phyloP scores from a whole-genome alignment of 2,888 invertebrate genomes.

The Lasioglossum villosulum region DNA sequence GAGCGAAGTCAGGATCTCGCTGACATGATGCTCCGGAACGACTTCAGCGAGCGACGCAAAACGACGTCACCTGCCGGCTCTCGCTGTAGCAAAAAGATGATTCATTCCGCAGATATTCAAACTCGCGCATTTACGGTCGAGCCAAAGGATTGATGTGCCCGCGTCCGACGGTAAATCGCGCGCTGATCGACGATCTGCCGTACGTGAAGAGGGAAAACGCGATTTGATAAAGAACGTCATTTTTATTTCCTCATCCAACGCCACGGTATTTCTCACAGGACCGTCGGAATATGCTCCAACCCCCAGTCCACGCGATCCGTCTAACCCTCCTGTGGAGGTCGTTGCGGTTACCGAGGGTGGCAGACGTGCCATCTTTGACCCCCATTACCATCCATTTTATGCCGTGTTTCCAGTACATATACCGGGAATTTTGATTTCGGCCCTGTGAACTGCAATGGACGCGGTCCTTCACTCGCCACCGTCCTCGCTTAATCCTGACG shows the following conservation, averaged over 20 bases:
- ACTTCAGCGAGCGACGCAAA: slow-evolving; percentile 49
- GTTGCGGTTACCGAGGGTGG: slow-evolving; percentile 41
- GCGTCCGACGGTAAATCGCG: slow-evolving; percentile 60
- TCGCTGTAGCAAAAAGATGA: slow-evolving; percentile 60
- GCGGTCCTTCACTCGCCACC: background rate
- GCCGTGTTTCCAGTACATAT: background rate
- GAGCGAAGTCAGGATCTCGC: slow-evolving; percentile 29
- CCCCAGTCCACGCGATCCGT: slow-evolving; percentile 27
- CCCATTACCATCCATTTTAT: slow-evolving; percentile 45
- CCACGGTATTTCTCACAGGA: slow-evolving; percentile 60
- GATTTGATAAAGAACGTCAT: slow-evolving; percentile 70
- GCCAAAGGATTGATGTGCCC: slow-evolving; percentile 66
- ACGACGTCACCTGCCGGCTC: slow-evolving; percentile 54
- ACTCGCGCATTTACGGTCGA: slow-evolving; percentile 65
- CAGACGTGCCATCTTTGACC: slow-evolving; percentile 42
- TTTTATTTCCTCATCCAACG: slow-evolving; percentile 65
- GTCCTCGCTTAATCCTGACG: background rate
- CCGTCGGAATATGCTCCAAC: slow-evolving; percentile 36
- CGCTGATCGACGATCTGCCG: slow-evolving; percentile 71
- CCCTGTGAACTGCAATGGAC: background rate
- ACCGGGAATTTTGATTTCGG: background rate
- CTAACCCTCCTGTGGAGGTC: slow-evolving; percentile 32
- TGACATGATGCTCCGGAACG: slow-evolving; percentile 37
- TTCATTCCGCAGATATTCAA: slow-evolving; percentile 69
- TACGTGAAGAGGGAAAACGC: slow-evolving; percentile 64